Evolutionary conservation across 2,113 vertebrate species (phyloP), one percentile per base, ranked within the genome.

Genomic region (Athene noctua): DNA sequence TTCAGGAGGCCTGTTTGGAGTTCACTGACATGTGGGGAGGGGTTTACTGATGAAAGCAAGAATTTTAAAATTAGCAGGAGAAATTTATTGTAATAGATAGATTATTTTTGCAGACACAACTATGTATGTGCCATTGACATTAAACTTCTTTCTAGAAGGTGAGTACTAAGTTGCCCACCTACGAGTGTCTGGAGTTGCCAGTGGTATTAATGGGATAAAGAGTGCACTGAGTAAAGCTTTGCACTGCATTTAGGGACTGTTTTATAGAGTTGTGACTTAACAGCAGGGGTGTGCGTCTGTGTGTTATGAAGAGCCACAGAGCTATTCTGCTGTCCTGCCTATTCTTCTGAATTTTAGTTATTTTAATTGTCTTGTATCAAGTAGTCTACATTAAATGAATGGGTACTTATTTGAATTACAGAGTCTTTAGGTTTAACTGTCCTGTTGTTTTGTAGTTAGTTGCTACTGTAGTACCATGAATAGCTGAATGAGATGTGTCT

Each of bases 21-120:
- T 84, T 91, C 30, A 44, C 44, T 75, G 38, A 59, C 4, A 3
- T 34, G 15, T 34, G 52, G 36, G 5, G 2, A 2, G 2, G 0
- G 42, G 57, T 86, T 79, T 47, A 68, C 32, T 1, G 1, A 47
- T 47, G 65, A 80, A 83, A 86, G 29, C 52, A 67, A 30, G 13
- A 67, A 66, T 94, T 92, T 89, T 75, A 85, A 89, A 80, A 94
- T 71, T 62, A 86, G 22, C 61, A 62, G n/a, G 54, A 84, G 47
- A 79, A 86, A 78, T 57, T 88, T 72, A 36, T 92, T 84, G 22
- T 90, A n/a, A 51, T 44, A 81, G 59, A 59, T 55, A 9, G 42
- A 26, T 63, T 91, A 25, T 84, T 96, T 88, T 80, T 95, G 63
- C 42, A 55, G 67, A 59, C 32, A 80, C 26, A 78, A 4, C 42